phyloP scores from a whole-genome alignment of 2,113 vertebrate genomes.

The Scytalopus superciliaris region DNA sequence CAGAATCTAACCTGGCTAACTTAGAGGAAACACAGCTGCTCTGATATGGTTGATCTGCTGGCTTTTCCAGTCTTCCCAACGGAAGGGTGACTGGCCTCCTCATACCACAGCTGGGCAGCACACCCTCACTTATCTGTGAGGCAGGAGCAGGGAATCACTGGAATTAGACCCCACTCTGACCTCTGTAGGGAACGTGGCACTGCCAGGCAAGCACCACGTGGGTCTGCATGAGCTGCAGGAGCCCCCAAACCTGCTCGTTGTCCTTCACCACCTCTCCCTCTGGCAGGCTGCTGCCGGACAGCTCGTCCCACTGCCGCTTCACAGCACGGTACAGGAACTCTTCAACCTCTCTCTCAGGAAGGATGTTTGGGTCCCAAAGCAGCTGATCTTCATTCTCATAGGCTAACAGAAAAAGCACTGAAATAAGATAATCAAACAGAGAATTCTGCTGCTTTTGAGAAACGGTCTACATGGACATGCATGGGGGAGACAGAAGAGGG shows the following conservation, averaged over 20 bases:
- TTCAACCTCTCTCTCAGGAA: constrained; percentile 85
- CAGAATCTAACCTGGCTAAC: background rate
- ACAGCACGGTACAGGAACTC: constrained; percentile 84
- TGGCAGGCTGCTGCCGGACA: constrained; percentile 42
- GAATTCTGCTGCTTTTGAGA: background rate
- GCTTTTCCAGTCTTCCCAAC: background rate
- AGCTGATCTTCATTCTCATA: constrained; percentile 90
- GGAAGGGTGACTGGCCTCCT: background rate
- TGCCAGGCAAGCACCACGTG: background rate
- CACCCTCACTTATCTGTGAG: background rate
- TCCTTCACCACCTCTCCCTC: constrained; percentile 81
- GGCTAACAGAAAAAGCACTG: constrained; percentile 67
- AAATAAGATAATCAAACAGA: constrained; percentile 12
- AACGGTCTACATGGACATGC: background rate
- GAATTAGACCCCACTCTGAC: background rate
- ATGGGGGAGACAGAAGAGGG: background rate
- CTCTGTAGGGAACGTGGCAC: background rate
- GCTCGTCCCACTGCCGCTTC: constrained; percentile 75
- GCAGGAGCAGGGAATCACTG: background rate
- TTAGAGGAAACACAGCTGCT: background rate
- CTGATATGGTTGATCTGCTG: background rate
- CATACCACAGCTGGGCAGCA: background rate
- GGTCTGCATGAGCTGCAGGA: background rate
- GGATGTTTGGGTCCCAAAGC: constrained; percentile 87
- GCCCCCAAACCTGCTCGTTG: constrained; percentile 85